These are phyloP conservation scores for Nymphalis io DNA, from an alignment of 1,140 invertebrate genomes.

Conservation along the genomic window DNA sequence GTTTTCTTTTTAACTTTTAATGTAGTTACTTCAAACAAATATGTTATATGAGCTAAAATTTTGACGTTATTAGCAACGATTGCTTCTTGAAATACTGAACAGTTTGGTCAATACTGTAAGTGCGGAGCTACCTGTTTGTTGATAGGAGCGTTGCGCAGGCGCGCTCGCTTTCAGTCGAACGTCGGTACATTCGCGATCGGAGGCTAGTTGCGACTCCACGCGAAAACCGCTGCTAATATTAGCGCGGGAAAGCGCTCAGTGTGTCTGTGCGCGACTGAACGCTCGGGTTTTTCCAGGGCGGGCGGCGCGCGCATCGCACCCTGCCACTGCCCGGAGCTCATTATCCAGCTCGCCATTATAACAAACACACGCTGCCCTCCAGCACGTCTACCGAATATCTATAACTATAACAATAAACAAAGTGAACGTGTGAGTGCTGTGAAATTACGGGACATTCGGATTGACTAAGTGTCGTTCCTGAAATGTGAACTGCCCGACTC, in stretches of 20 bases:
- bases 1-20: no score
- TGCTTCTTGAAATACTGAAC: slow-evolving; percentile 23
- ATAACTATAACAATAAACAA: slow-evolving; percentile 6
- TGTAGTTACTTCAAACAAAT: background rate
- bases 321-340: slow-evolving; percentile 42
- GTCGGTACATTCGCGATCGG: slow-evolving; percentile 44
- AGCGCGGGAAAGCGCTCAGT: slow-evolving; percentile 51
- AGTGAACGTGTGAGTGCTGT: slow-evolving; percentile 37
- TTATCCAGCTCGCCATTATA: slow-evolving; percentile 45
- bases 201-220: slow-evolving; percentile 46
- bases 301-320: slow-evolving; percentile 68
- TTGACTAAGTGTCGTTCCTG: slow-evolving; percentile 9
- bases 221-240: slow-evolving; percentile 58
- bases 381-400: background rate
- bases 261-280: slow-evolving; percentile 35
- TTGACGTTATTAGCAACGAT: slow-evolving; percentile 1
- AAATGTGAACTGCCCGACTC: slow-evolving; percentile 19
- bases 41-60: background rate
- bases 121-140: slow-evolving; percentile 41
- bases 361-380: slow-evolving; percentile 41
- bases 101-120: slow-evolving; percentile 39
- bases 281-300: slow-evolving; percentile 64
- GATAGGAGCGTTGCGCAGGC: slow-evolving; percentile 40
- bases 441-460: background rate
- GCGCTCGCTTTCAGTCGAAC: slow-evolving; percentile 33